A percentile compares a stretch with the other conserved stretches of the same genome.
These are phyloP conservation scores for Aphelenchoides bicaudatus DNA, from an alignment of 2,888 invertebrate species.

Conservation along the genomic window DNA sequence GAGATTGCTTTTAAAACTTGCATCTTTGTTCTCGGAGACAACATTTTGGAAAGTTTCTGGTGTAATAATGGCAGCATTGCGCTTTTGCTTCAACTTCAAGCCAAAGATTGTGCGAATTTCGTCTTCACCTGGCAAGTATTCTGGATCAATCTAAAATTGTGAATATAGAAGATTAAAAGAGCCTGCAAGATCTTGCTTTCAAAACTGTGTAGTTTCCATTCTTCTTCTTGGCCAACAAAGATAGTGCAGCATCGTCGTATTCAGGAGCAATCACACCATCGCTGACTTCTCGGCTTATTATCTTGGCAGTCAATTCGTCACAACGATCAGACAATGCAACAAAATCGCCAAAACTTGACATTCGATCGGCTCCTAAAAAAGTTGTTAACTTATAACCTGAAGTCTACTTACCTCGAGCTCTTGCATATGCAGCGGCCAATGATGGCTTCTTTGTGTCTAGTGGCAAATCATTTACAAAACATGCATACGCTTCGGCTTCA, in stretches of 20 bases:
- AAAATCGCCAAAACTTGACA: conserved; percentile 99
- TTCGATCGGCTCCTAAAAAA: conserved; percentile 78
- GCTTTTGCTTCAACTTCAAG: conserved; percentile 77
- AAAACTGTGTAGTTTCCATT: conserved; percentile 84
- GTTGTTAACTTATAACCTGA: not conserved
- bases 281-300: conserved; percentile 86
- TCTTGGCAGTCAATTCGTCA: conserved; percentile 81
- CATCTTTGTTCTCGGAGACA: conserved; percentile 71
- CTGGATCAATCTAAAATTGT: conserved; percentile 75
- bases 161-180: not conserved
- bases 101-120: conserved; percentile 83
- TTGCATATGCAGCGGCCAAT: conserved; percentile 53
- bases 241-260: conserved; percentile 77
- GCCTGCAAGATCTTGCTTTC: conserved; percentile 64
- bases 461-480: conserved; percentile 83
- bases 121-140: conserved; percentile 74
- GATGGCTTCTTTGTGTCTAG: conserved; percentile 66
- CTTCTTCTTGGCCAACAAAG: conserved; percentile 86
- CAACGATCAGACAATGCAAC: conserved; percentile 86
- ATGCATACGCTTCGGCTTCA: conserved; percentile 75
- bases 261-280: conserved; percentile 97
- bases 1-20: too few relatives aligned
- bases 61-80: conserved; percentile 82
- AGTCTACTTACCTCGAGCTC: conserved; percentile 35
- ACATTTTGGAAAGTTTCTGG: conserved; percentile 75